Base-by-base conservation (phyloP, 2,797 vertebrate genomes). In the Argentina silus region DNA sequence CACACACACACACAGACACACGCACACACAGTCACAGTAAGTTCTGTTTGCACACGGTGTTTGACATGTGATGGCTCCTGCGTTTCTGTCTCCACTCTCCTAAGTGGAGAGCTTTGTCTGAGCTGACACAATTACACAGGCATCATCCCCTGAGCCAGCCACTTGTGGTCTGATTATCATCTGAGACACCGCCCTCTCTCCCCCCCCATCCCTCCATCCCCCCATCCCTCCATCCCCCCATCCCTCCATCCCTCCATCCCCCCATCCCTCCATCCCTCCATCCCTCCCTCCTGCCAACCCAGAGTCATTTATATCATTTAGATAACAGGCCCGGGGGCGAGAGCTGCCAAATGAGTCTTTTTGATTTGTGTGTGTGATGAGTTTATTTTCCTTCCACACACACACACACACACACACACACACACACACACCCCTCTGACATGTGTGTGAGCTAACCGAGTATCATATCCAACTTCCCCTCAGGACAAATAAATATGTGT, bases 321-420 rank as follows among this genome's bases (percentile, higher is more conserved):
- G 88, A 88, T 84, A 90, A 77, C 76, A 69, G 55, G 77, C 89
- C 88, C 63, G 72, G 82, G 82, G 90, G 81, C 27, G 68, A 79
- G 76, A 85, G 36, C 88, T 89, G 89, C 86, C 88, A 91, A 86
- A 89, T 74, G 72, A 86, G 69, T 80, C 72, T 81, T 86, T 88
- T 87, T 86, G 89, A 91, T 85, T 84, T 90, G 79, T 87, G 70
- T 84, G 70, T 83, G 78, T 87, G 82, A 86, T 88, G 86, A 89
- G 83, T 89, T 86, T 85, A 82, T 86, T 53, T 77, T 81, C 81
- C 81, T 7, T 56, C 74, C 64, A 80, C 64, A 79, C 14, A 47
- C 78, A 78, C 74, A 76, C 21, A 72, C 60, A 74, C 19, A 21
- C 61, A 80, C 62, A 66, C 69, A 65, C 36, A 65, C 5, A 63